phyloP scores from a whole-genome alignment of 2,888 invertebrate genomes.

The Anagyrus pseudococci region DNA sequence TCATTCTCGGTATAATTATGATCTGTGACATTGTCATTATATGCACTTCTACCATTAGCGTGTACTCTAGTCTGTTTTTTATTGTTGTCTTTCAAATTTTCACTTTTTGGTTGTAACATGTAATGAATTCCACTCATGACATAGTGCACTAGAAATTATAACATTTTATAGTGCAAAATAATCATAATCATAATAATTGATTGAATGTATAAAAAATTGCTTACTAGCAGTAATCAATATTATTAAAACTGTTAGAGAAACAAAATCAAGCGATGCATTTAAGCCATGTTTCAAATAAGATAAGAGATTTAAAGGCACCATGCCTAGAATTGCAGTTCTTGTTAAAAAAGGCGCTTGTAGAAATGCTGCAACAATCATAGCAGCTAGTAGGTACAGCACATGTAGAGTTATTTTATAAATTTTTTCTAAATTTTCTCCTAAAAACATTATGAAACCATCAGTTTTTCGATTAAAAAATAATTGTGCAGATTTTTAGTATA shows the following conservation, averaged over 20 bases:
- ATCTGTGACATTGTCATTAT: background rate
- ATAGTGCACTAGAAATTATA: constrained; percentile 50
- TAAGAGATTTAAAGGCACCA: constrained; percentile 55
- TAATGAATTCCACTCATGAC: constrained; percentile 51
- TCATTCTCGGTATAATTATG: background rate
- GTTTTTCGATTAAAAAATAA: background rate
- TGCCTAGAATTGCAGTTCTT: constrained; percentile 52
- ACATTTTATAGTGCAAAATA: background rate
- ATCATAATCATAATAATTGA: background rate
- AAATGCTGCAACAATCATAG: constrained; percentile 58
- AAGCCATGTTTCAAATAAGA: constrained; percentile 56
- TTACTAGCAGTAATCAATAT: constrained; percentile 55
- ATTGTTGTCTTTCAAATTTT: constrained; percentile 14
- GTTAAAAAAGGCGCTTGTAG: constrained; percentile 56
- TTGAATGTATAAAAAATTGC: constrained; percentile 27
- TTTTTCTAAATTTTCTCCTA: constrained; percentile 54
- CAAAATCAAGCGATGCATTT: constrained; percentile 54
- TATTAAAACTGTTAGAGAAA: constrained; percentile 54
- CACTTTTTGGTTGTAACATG: constrained; percentile 39
- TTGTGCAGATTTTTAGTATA: background rate
- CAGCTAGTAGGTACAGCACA: constrained; percentile 51
- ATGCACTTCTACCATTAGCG: background rate
- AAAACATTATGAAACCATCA: constrained; percentile 25
- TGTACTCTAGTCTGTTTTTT: background rate
- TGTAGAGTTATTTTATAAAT: constrained; percentile 51